Evolutionary conservation across 2,888 invertebrate species (phyloP), one percentile per base, ranked within the genome.

Genomic region (Trypoxylon attenuatum): DNA sequence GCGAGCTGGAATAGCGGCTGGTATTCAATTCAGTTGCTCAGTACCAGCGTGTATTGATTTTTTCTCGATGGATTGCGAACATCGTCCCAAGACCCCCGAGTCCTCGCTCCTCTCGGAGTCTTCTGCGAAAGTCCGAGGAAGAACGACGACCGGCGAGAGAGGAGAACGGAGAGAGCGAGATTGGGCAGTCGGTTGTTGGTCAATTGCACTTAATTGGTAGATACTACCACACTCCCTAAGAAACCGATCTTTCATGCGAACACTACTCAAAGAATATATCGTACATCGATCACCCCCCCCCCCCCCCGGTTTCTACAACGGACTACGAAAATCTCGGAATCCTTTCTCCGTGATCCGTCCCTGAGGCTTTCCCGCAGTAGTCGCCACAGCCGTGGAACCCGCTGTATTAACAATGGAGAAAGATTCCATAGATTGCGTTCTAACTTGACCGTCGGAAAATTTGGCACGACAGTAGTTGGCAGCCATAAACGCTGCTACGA

Each of bases 141-240:
- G 6, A 54, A 10, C 27, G 27, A 6, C 33, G 45, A 25, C 27
- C 21, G 59, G 50, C 13, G 59, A 21, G 50, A 49, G 58, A 58
- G 61, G 63, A 54, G 49, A 69, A 29, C 55, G 46, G 55, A 57
- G 54, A 64, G 67, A 58, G 56, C 39, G 61, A 57, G 69, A 82
- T 79, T 76, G 75, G 77, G 69, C 73, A 69, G 73, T 70, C 79
- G 76, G 77, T 82, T 77, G 75, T 78, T 78, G 79, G 75, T 81
- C 82, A 84, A 85, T 84, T 82, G 78, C 65, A 67, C 64, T 84
- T 81, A 84, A 86, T 86, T 86, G 82, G 68, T 75, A 71, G 76
- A 73, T 59, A 41, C 15, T 50, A 65, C 41, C 50, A 47, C 43
- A 33, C 59, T 58, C 55, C 60, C 60, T 64, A 47, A 71, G 71